phyloP scores from a whole-genome alignment of 1,140 invertebrate species.

The Spodoptera litura region DNA sequence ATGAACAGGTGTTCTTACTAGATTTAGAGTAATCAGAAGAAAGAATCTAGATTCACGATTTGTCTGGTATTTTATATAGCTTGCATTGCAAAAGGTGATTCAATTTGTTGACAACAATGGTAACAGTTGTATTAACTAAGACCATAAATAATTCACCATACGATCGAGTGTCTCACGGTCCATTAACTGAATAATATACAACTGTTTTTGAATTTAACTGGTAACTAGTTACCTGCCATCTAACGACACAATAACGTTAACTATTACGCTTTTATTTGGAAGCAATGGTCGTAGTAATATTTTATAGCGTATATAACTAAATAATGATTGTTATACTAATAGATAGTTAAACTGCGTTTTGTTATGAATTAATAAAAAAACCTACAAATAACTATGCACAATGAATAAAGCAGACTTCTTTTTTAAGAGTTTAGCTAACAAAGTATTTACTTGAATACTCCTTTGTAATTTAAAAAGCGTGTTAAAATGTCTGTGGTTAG shows the following conservation, averaged over 20 bases:
- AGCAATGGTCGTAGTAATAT: background rate
- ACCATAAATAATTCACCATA: background rate
- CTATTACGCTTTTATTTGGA: too few relatives aligned
- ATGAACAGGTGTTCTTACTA: constrained; percentile 28
- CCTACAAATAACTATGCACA: too few relatives aligned
- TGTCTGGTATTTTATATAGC: background rate
- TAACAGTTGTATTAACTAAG: background rate
- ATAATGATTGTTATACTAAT: background rate
- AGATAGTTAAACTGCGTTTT: constrained; percentile 2
- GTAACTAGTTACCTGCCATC: too few relatives aligned
- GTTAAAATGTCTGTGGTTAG: too few relatives aligned
- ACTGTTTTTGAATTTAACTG: too few relatives aligned
- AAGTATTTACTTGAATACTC: too few relatives aligned
- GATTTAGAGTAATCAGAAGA: constrained; percentile 1
- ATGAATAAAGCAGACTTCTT: too few relatives aligned
- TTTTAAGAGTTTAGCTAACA: too few relatives aligned
- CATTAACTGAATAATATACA: background rate
- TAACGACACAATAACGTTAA: too few relatives aligned
- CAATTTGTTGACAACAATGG: background rate
- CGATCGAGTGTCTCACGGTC: background rate
- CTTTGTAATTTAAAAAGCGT: too few relatives aligned
- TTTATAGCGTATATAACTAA: constrained; percentile 3
- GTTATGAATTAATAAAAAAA: background rate
- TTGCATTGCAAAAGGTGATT: background rate
- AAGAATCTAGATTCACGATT: constrained; percentile 1